phyloP scores from a whole-genome alignment of 2,113 vertebrate genomes.

The Mugil cephalus region DNA sequence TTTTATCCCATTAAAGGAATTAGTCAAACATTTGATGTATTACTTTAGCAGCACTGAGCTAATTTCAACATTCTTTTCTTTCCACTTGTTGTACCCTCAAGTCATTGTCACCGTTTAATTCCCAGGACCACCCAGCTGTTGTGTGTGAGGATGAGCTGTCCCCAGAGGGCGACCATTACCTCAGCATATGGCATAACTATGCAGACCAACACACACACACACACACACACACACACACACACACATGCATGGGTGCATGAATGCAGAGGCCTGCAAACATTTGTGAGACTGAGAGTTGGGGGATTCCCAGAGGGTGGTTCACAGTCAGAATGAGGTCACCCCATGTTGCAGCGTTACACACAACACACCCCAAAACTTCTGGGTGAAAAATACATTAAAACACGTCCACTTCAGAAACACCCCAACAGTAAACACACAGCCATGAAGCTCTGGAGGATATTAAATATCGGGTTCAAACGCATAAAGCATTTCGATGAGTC shows the following conservation, averaged over 20 bases:
- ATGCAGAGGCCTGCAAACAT: conserved; percentile 58
- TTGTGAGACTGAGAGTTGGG: conserved; percentile 63
- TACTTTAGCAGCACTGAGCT: conserved; percentile 1
- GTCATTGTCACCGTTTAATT: background rate
- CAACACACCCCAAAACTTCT: conserved; percentile 68
- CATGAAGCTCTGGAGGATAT: conserved; percentile 74
- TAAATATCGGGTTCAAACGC: conserved; percentile 62
- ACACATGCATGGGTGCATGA: background rate
- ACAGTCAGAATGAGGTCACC: conserved; percentile 82
- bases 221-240: background rate
- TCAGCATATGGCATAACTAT: conserved; percentile 58
- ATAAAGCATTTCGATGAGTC: conserved; percentile 66
- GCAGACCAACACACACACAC: conserved; percentile 22
- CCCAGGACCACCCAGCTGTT: conserved; percentile 59
- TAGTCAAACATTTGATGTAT: conserved; percentile 6
- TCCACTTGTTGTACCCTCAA: conserved; percentile 28
- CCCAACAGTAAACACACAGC: conserved; percentile 62
- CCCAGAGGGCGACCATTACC: conserved; percentile 41
- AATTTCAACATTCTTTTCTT: conserved; percentile 12
- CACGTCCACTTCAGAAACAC: conserved; percentile 64
- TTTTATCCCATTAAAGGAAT: conserved; percentile 8
- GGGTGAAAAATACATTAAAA: conserved; percentile 72
- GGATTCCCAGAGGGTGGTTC: conserved; percentile 84
- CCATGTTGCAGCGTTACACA: conserved; percentile 60
- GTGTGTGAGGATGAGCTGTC: conserved; percentile 47